These are phyloP conservation scores for Homarus gammarus DNA, from an alignment of 2,888 invertebrate genomes.

Conservation along the genomic window DNA sequence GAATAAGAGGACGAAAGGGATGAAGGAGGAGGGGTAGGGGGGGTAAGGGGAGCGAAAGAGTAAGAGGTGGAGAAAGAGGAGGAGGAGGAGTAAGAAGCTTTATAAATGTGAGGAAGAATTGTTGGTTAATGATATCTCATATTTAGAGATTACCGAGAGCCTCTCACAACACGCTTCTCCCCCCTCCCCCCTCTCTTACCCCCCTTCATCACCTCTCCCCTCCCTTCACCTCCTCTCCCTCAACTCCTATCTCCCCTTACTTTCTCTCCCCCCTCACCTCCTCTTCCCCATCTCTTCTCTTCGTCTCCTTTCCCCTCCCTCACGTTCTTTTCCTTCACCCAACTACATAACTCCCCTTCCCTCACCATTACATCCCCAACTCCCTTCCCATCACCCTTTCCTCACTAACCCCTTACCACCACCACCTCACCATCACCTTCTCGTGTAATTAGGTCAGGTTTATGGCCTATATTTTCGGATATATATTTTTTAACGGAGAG, in stretches of 20 bases:
- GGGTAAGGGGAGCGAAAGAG: neutral
- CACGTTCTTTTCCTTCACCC: no score
- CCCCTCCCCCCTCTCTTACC: no score
- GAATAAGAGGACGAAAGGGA: neutral
- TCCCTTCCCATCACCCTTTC: no score
- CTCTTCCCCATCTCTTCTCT: no score
- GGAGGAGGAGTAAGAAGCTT: neutral
- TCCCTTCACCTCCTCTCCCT: no score
- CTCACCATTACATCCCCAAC: no score
- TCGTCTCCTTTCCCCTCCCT: no score
- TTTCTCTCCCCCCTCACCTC: no score
- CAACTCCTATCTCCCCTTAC: no score
- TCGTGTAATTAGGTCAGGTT: slow-evolving; percentile 20
- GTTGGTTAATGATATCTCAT: slow-evolving; percentile 35
- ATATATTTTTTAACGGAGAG: slow-evolving; percentile 2
- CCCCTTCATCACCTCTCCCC: no score
- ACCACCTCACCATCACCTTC: neutral
- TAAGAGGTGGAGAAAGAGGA: neutral
- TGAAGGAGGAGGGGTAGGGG: neutral
- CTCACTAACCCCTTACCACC: no score
- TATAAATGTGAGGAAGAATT: slow-evolving; percentile 16
- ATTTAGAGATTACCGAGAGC: slow-evolving; percentile 36
- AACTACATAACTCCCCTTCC: no score
- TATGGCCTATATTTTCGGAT: slow-evolving; percentile 35
- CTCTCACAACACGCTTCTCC: slow-evolving; percentile 20